Evolutionary conservation across 2,113 vertebrate species (phyloP).

Genomic region (Halichoerus grypus): DNA sequence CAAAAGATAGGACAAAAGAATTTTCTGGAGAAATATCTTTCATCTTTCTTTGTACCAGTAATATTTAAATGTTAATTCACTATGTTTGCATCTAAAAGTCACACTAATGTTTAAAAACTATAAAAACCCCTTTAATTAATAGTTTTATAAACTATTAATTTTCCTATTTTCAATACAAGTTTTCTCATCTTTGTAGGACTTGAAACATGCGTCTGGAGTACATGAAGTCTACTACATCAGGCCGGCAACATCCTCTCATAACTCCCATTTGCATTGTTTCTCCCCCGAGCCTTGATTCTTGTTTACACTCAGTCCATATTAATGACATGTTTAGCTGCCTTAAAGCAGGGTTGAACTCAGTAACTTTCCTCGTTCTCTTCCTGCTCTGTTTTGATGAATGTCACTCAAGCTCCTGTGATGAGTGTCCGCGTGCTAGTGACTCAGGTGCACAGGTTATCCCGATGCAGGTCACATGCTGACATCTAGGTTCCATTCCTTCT

Average conservation of each 20-base stretch:
- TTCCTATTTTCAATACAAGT: not conserved
- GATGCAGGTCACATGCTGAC: not conserved
- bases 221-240: fast-evolving
- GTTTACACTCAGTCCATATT: not conserved
- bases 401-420: not conserved
- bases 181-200: not conserved
- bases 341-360: too few species aligned
- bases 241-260: not conserved
- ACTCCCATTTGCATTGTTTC: not conserved
- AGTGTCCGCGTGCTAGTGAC: not conserved
- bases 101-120: not conserved
- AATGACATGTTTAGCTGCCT: not conserved
- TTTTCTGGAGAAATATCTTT: not conserved
- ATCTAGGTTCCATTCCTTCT: not conserved
- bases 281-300: not conserved
- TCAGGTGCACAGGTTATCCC: not conserved
- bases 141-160: not conserved
- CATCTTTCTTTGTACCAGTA: not conserved
- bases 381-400: not conserved
- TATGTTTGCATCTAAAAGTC: not conserved
- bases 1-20: not conserved
- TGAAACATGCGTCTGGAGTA: not conserved
- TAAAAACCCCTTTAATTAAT: not conserved
- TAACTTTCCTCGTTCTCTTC: not conserved
- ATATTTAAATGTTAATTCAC: not conserved